Percentiles rank a stretch among this genome's conserved stretches.
Evolutionary conservation across 2,888 invertebrate species (phyloP).

Genomic region (Drosophila bunnanda): DNA sequence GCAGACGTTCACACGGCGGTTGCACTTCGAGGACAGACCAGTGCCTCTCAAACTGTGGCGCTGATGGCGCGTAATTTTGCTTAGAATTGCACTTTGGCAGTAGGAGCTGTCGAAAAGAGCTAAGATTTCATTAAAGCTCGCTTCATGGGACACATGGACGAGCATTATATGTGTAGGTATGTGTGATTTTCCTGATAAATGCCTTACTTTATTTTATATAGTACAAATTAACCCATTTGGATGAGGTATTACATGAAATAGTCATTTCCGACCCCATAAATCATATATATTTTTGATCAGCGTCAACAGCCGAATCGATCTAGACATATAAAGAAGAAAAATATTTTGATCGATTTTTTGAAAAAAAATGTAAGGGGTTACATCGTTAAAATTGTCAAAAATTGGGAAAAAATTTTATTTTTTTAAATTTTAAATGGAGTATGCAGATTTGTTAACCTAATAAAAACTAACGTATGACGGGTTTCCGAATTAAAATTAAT

Average conservation of each 20-base stretch:
- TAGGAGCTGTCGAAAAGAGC: slow-evolving; percentile 1
- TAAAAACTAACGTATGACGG: too few species aligned
- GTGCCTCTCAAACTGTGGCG: slow-evolving; percentile 7
- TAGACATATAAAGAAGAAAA: too few species aligned
- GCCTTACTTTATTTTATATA: background rate
- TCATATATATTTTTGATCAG: too few species aligned
- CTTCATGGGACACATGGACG: background rate
- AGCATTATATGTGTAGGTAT: background rate
- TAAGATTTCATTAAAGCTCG: slow-evolving; percentile 35
- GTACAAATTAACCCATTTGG: slow-evolving; percentile 8
- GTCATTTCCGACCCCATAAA: too few species aligned
- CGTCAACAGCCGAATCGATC: too few species aligned
- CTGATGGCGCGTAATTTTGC: slow-evolving; percentile 26
- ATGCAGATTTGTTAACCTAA: too few species aligned
- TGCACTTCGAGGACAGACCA: background rate
- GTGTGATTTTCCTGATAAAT: slow-evolving; percentile 22
- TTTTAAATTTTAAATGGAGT: too few species aligned
- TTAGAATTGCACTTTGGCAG: slow-evolving; percentile 34
- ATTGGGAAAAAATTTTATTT: too few species aligned
- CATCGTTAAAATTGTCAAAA: too few species aligned
- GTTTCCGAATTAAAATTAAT: too few species aligned
- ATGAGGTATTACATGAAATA: background rate
- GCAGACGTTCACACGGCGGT: slow-evolving; percentile 29
- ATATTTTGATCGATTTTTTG: too few species aligned
- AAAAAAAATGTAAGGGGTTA: too few species aligned